phyloP scores from a whole-genome alignment of 1,140 invertebrate genomes.

The Philopotamus ludificatus region DNA sequence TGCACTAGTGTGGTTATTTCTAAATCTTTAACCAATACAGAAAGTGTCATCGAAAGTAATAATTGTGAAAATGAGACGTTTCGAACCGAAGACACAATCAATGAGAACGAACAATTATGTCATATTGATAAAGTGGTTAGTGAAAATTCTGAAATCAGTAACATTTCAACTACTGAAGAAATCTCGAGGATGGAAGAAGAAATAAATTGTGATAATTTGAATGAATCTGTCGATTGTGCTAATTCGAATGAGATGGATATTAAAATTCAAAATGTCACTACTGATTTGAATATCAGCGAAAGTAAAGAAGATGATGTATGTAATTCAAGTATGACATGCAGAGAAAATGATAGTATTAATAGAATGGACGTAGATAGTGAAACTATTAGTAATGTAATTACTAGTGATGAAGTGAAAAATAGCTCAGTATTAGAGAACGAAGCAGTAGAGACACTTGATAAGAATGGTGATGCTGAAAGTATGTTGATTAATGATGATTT shows the following conservation, averaged over 20 bases:
- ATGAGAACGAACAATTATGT: too few relatives aligned
- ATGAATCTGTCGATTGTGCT: background rate
- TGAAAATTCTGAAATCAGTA: too few relatives aligned
- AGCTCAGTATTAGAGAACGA: background rate
- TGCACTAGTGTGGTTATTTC: background rate
- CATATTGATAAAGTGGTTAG: too few relatives aligned
- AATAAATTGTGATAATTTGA: background rate
- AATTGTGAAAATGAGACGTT: too few relatives aligned
- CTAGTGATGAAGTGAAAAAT: background rate
- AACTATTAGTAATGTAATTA: background rate
- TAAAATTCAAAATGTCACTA: background rate
- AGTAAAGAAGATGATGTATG: background rate
- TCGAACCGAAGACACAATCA: too few relatives aligned
- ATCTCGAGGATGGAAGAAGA: background rate
- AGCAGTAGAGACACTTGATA: background rate
- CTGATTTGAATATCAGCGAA: background rate
- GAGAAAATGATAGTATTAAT: background rate
- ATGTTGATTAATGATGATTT: background rate
- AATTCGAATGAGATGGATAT: background rate
- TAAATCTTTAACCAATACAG: background rate
- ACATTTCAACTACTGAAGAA: too few relatives aligned
- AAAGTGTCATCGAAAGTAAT: background rate
- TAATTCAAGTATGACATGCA: background rate
- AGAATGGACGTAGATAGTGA: background rate
- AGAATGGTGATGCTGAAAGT: background rate